A percentile compares a stretch with the other conserved stretches of the same genome.
phyloP scores from a whole-genome alignment of 2,797 vertebrate species.

The Gallinago stenura region DNA sequence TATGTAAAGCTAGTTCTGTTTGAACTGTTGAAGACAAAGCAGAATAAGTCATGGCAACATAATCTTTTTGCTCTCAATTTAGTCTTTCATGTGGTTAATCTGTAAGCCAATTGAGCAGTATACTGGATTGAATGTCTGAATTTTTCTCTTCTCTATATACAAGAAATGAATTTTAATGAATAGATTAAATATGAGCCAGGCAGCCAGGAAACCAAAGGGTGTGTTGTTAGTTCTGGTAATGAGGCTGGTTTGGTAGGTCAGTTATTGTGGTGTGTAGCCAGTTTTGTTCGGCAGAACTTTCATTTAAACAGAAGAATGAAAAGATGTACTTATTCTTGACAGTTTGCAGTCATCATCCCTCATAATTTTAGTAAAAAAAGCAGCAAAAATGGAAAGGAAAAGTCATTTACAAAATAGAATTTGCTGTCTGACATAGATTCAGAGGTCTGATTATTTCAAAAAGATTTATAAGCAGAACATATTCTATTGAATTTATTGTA shows the following conservation, averaged over 20 bases:
- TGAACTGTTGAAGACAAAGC: constrained; percentile 6
- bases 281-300: background rate
- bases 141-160: background rate
- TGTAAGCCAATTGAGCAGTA: background rate
- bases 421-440: background rate
- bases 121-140: background rate
- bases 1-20: background rate
- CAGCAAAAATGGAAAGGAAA: background rate
- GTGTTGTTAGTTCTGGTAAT: background rate
- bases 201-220: background rate
- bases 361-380: background rate
- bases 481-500: background rate
- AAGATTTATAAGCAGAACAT: background rate
- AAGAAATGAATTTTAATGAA: background rate
- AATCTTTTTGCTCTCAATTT: background rate
- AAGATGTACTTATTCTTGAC: background rate
- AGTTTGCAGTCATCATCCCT: background rate
- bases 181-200: background rate
- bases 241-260: background rate
- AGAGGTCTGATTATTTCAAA: background rate
- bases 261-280: background rate
- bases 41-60: background rate
- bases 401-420: background rate
- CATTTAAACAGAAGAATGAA: background rate
- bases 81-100: background rate